Base-by-base conservation (phyloP, 1,140 invertebrate genomes). In the Heliconius hermathena region DNA sequence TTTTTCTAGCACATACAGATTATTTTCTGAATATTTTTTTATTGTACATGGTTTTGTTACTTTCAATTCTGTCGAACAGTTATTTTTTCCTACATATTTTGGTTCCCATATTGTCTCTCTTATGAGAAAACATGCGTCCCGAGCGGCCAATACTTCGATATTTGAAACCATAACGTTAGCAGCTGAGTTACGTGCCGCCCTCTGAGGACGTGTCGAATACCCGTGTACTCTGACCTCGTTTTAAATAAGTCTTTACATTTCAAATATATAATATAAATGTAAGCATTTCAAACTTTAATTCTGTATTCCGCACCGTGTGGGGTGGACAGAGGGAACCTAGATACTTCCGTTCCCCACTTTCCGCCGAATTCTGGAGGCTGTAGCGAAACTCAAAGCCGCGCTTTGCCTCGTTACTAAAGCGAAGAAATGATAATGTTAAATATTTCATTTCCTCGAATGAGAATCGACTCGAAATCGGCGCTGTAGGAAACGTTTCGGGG, bases 151-250 rank as follows among this genome's bases (percentile, higher is more conserved):
- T 71, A 71, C 26, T 38, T 76, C 76, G 76, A 77, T 77, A 77
- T 71, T 71, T 29, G 41, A 66, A 71, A 77, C 70, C 60, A 57
- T 71, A 76, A 72, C 36, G 66, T 52, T 71, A 49, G 70, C 66
- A 33, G 71, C 71, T 52, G 60, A 26, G 60, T n/a, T 60, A 76
- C 57, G 33, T 71, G 54, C 66, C 26, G 52, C 46, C 36, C 29
- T 41, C 76, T 72, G 41, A 77, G 76, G 46, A 77, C 70, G 60
- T 70, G 70, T 77, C 76, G 70, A 77, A 77, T 71, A 26, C 75
- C 66, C 66, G 52, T 66, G 70, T 77, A 77, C 70, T 77, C 29
- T 66, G 76, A 71, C 76, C 76, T 77, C 76, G 76, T 77, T 77
- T 77, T 33, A 41, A 72, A 66, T 36, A 77, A 52, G 46, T 77